Evolutionary conservation across 2,888 invertebrate species (phyloP).

Genomic region (Leptinotarsa peninsularis): DNA sequence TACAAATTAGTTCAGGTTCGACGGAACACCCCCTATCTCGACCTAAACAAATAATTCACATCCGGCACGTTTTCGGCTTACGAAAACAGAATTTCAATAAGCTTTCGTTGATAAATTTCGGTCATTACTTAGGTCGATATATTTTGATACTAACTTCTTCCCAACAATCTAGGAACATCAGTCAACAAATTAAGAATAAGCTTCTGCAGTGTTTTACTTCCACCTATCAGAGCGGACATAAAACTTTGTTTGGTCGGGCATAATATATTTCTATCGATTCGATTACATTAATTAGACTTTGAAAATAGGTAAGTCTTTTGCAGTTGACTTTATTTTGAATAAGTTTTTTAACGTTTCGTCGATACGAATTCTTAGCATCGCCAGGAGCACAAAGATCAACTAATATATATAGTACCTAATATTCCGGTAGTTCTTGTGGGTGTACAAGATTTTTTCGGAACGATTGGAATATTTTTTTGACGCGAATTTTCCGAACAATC

Average conservation of each 20-base stretch:
- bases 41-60: constrained; percentile 64
- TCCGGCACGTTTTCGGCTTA: constrained; percentile 58
- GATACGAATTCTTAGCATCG: too few species aligned
- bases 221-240: background rate
- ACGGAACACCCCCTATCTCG: constrained; percentile 56
- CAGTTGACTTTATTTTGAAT: too few species aligned
- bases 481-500: too few species aligned
- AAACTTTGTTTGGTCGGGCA: background rate
- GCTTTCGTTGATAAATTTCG: constrained; percentile 55
- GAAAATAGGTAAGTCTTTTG: too few species aligned
- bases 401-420: too few species aligned
- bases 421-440: too few species aligned
- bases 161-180: constrained; percentile 29
- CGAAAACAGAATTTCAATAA: constrained; percentile 56
- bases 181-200: constrained; percentile 39
- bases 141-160: constrained; percentile 41
- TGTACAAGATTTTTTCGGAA: too few species aligned
- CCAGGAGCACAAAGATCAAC: too few species aligned
- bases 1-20: constrained; percentile 63
- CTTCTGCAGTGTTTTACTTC: constrained; percentile 31
- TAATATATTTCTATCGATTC: too few species aligned
- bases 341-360: too few species aligned
- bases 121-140: constrained; percentile 49
- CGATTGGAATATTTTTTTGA: too few species aligned
- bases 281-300: too few species aligned